These are phyloP conservation scores for Tyria jacobaeae DNA, from an alignment of 2,888 invertebrate species.

Conservation along the genomic window DNA sequence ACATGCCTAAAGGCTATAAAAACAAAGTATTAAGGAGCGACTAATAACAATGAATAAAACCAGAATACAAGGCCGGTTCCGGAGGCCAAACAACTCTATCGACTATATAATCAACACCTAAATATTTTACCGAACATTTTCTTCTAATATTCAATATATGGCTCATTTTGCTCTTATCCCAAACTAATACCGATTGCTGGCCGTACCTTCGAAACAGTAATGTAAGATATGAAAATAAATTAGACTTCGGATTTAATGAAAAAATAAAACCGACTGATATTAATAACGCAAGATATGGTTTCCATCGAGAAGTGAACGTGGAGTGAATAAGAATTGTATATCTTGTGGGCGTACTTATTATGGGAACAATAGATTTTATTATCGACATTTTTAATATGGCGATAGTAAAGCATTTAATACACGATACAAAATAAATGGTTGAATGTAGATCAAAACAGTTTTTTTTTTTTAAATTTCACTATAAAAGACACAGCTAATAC, in stretches of 20 bases:
- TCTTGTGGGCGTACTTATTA: constrained; percentile 54
- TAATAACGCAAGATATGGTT: constrained; percentile 83
- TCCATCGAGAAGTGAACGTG: constrained; percentile 73
- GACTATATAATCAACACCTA: neutral
- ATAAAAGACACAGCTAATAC: too few relatives aligned
- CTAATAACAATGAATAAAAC: neutral
- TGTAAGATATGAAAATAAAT: constrained; percentile 56
- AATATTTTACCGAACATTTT: neutral
- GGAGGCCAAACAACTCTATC: too few relatives aligned
- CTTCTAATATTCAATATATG: constrained; percentile 18
- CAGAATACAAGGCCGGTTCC: neutral
- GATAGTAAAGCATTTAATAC: too few relatives aligned
- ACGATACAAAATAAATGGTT: too few relatives aligned
- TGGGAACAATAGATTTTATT: constrained; percentile 22
- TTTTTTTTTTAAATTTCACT: too few relatives aligned
- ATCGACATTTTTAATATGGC: neutral
- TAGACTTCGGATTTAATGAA: constrained; percentile 68
- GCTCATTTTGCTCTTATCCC: constrained; percentile 5
- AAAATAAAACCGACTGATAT: constrained; percentile 73
- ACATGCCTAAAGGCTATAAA: neutral
- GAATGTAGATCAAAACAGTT: too few relatives aligned
- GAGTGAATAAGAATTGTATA: constrained; percentile 64
- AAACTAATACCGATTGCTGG: constrained; percentile 31
- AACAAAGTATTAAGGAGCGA: neutral
- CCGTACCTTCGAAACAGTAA: constrained; percentile 29